phyloP scores from a whole-genome alignment of 2,113 vertebrate genomes.

The Calyptomena viridis region DNA sequence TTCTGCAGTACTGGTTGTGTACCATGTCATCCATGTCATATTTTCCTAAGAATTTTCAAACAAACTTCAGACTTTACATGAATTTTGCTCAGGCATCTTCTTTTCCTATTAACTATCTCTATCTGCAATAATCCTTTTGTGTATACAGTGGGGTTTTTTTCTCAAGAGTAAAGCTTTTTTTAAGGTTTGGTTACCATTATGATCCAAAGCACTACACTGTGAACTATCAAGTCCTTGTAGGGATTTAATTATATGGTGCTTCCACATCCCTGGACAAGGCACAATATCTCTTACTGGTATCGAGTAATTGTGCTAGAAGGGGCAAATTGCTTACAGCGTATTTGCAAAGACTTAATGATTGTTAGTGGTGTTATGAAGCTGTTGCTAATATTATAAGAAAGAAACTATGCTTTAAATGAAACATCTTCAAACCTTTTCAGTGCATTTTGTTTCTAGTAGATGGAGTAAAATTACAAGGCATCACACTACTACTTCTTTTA shows the following conservation, averaged over 20 bases:
- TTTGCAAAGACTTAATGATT: background rate
- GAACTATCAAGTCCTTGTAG: background rate
- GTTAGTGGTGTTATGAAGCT: background rate
- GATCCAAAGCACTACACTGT: background rate
- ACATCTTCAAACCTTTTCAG: background rate
- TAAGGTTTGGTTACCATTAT: background rate
- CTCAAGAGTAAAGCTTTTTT: background rate
- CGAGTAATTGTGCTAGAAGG: background rate
- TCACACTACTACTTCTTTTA: background rate
- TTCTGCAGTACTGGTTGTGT: background rate
- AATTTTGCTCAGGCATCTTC: background rate
- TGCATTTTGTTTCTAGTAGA: background rate
- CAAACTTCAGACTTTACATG: background rate
- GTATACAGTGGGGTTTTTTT: background rate
- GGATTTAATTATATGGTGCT: background rate
- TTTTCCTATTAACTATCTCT: background rate
- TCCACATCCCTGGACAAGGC: background rate
- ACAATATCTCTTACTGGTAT: background rate
- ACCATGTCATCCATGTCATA: background rate
- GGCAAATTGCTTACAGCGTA: background rate
- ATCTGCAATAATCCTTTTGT: background rate
- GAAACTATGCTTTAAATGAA: background rate
- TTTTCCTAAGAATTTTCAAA: background rate
- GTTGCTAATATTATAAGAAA: background rate
- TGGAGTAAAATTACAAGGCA: background rate